These are phyloP conservation scores for Glareola pratincola DNA, from an alignment of 2,113 vertebrate species.

Conservation along the genomic window DNA sequence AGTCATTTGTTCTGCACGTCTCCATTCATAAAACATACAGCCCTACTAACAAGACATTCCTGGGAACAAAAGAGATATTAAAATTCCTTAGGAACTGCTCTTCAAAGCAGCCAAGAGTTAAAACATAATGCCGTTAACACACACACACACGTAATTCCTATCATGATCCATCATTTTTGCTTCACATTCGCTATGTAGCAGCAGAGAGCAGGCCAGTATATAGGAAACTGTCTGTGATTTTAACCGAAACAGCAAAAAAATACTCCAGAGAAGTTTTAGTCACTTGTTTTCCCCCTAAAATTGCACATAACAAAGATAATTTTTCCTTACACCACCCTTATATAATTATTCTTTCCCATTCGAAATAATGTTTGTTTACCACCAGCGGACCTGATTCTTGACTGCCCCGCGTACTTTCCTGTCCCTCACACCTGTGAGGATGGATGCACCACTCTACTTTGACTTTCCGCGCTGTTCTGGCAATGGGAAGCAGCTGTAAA, in stretches of 20 bases:
- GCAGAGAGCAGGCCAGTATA: neutral
- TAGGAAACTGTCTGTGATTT: neutral
- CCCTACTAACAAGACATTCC: neutral
- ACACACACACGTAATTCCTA: neutral
- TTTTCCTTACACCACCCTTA: neutral
- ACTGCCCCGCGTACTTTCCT: neutral
- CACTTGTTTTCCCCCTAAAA: neutral
- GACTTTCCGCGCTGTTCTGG: neutral
- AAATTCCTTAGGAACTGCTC: neutral
- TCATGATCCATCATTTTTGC: fast-evolving
- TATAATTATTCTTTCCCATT: neutral
- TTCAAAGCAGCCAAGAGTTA: neutral
- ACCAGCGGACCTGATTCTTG: neutral
- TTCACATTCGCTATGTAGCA: neutral
- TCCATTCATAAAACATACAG: conserved; percentile 22
- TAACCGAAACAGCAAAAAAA: neutral
- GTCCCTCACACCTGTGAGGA: neutral
- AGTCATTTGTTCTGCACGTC: neutral
- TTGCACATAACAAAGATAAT: neutral
- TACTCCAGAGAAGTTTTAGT: neutral
- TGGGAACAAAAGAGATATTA: neutral
- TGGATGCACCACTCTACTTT: neutral
- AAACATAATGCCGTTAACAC: neutral
- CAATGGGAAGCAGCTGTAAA: neutral
- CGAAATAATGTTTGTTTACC: neutral